These are phyloP conservation scores for Philonicus albiceps DNA, from an alignment of 2,888 invertebrate genomes.

Conservation along the genomic window DNA sequence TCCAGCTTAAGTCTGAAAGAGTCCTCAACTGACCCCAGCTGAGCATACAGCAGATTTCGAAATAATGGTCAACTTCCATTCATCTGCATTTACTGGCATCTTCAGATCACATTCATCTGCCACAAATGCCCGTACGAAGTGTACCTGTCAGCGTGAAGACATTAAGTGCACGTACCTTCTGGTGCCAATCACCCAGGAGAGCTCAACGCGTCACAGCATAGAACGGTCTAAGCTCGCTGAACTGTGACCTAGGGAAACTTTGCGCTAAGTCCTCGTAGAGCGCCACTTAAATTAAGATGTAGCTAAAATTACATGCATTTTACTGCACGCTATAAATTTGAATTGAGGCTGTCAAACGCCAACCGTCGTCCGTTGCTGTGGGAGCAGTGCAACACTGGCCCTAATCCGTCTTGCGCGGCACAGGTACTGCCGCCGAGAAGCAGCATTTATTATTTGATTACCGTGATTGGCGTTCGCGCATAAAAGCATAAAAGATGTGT, in stretches of 20 bases:
- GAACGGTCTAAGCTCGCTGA: background rate
- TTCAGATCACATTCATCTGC: slow-evolving; percentile 3
- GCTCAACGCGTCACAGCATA: background rate
- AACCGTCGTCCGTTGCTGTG: background rate
- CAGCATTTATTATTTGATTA: slow-evolving; percentile 33
- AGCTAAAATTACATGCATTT: slow-evolving; percentile 28
- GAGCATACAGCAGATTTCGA: background rate
- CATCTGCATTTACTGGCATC: background rate
- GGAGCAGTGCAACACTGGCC: background rate
- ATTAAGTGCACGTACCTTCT: background rate
- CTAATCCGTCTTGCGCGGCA: background rate
- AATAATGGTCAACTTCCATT: background rate
- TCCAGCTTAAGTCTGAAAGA: background rate
- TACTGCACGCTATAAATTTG: slow-evolving; percentile 24
- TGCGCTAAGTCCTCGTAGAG: background rate
- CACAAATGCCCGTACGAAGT: background rate
- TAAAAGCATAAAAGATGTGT: background rate
- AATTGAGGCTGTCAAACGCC: slow-evolving; percentile 18
- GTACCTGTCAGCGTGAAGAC: background rate
- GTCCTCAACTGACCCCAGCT: background rate
- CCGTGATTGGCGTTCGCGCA: slow-evolving; percentile 33
- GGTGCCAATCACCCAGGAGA: background rate
- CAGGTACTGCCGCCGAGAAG: background rate
- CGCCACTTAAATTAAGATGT: slow-evolving; percentile 35
- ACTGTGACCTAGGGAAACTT: background rate